Percentiles rank a stretch among this genome's conserved stretches.
phyloP scores from a whole-genome alignment of 2,888 invertebrate species.

The Panopea generosa region DNA sequence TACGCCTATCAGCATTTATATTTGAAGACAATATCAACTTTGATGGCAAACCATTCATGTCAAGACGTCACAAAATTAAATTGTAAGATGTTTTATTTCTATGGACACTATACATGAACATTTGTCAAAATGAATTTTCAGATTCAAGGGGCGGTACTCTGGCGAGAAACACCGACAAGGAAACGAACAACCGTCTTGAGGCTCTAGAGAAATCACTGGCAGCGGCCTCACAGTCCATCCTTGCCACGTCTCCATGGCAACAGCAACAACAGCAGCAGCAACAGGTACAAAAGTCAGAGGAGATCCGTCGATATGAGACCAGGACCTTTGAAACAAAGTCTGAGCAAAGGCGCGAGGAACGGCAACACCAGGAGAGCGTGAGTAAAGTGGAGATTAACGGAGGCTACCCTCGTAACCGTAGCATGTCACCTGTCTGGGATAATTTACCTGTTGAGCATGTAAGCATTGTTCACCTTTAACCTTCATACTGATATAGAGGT shows the following conservation, averaged over 20 bases:
- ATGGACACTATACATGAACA: too few species aligned
- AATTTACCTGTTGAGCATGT: slow-evolving; percentile 64
- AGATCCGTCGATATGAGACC: slow-evolving; percentile 64
- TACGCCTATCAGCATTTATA: too few species aligned
- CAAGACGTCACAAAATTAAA: too few species aligned
- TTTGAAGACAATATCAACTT: too few species aligned
- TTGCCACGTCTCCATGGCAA: slow-evolving; percentile 64
- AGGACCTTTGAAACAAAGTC: slow-evolving; percentile 61
- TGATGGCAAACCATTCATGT: too few species aligned
- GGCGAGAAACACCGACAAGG: slow-evolving; percentile 49
- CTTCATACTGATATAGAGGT: slow-evolving; percentile 5
- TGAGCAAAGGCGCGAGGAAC: slow-evolving; percentile 62
- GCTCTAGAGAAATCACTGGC: slow-evolving; percentile 76
- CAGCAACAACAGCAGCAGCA: slow-evolving; percentile 56
- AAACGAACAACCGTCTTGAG: slow-evolving; percentile 70
- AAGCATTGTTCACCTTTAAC: slow-evolving; percentile 32
- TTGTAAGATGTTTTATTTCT: too few species aligned
- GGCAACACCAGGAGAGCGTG: slow-evolving; percentile 65
- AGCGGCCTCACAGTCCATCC: slow-evolving; percentile 75
- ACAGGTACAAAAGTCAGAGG: slow-evolving; percentile 50
- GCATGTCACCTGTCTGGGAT: slow-evolving; percentile 74
- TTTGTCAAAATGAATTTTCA: slow-evolving; percentile 11
- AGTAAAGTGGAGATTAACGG: slow-evolving; percentile 60
- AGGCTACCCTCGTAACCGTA: slow-evolving; percentile 66
- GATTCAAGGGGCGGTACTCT: slow-evolving; percentile 62